Evolutionary conservation across 2,113 vertebrate genomes (phyloP).

Genomic region (Castor canadensis): DNA sequence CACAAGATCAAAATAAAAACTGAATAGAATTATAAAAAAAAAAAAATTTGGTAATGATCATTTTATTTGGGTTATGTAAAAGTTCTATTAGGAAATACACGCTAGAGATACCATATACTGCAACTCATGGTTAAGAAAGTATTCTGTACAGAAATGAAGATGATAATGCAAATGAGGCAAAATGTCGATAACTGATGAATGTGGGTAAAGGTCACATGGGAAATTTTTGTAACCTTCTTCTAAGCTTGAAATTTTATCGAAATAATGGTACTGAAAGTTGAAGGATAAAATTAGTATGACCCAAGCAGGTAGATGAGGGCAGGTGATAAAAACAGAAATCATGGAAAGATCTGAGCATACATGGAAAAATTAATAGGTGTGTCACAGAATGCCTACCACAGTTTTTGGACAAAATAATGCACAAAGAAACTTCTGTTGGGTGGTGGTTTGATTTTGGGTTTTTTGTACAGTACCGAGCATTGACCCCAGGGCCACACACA

Average conservation of each 20-base stretch:
- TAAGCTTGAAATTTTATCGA: constrained; percentile 12
- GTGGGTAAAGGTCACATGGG: background rate
- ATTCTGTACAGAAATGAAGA: background rate
- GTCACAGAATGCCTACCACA: background rate
- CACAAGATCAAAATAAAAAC: constrained; percentile 33
- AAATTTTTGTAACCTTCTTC: background rate
- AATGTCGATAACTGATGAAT: background rate
- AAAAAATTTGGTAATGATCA: too few species aligned
- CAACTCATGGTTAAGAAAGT: background rate
- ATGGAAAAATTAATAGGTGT: background rate
- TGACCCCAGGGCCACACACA: too few species aligned
- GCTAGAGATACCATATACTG: too few species aligned
- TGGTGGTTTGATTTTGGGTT: background rate
- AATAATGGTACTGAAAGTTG: background rate
- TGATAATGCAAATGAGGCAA: background rate
- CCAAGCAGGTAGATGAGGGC: background rate
- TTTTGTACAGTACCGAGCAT: background rate
- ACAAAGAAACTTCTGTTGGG: background rate
- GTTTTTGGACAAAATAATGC: constrained; percentile 29
- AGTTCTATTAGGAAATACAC: too few species aligned
- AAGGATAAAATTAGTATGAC: background rate
- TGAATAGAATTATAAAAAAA: constrained; percentile 21
- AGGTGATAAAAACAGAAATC: background rate
- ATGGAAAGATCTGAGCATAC: background rate
- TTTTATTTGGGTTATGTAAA: too few species aligned